phyloP scores from a whole-genome alignment of 2,797 vertebrate genomes.

The Eulemur albifrons region DNA sequence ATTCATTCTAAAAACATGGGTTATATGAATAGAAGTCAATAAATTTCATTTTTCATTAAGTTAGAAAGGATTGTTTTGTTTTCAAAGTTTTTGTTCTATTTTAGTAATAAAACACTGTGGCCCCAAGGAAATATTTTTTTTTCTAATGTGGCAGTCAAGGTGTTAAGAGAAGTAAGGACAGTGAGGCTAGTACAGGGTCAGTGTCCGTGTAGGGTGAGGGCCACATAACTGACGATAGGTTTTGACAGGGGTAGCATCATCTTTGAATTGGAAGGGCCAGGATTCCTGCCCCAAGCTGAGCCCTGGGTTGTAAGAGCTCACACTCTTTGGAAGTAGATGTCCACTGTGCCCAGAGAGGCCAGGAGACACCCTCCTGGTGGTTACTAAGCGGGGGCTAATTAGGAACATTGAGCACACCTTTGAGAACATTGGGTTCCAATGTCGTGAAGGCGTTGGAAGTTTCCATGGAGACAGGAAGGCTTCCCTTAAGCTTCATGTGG shows the following conservation, averaged over 20 bases:
- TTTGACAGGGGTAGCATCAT: not conserved
- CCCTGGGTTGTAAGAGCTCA: not conserved
- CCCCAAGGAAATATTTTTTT: too few relatives aligned
- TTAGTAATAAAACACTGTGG: too few relatives aligned
- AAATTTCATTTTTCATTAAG: too few relatives aligned
- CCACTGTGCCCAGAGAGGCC: not conserved
- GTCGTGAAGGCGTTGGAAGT: not conserved
- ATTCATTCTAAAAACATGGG: too few relatives aligned
- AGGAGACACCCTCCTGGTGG: not conserved
- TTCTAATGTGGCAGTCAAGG: too few relatives aligned
- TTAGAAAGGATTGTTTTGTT: too few relatives aligned
- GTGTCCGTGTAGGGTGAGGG: not conserved
- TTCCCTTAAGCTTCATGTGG: not conserved
- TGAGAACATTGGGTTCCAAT: conserved; percentile 18
- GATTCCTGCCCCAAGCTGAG: not conserved
- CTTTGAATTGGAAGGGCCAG: not conserved
- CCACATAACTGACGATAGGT: rapidly evolving
- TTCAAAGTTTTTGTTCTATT: too few relatives aligned
- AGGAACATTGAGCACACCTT: not conserved
- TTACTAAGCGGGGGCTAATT: not conserved
- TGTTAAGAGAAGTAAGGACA: not conserved
- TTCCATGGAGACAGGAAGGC: conserved; percentile 15
- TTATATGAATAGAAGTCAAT: too few relatives aligned
- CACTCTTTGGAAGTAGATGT: not conserved
- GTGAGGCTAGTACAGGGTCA: not conserved